Base-by-base conservation (phyloP, 2,888 invertebrate species). In the Drosophila paramelanica region DNA sequence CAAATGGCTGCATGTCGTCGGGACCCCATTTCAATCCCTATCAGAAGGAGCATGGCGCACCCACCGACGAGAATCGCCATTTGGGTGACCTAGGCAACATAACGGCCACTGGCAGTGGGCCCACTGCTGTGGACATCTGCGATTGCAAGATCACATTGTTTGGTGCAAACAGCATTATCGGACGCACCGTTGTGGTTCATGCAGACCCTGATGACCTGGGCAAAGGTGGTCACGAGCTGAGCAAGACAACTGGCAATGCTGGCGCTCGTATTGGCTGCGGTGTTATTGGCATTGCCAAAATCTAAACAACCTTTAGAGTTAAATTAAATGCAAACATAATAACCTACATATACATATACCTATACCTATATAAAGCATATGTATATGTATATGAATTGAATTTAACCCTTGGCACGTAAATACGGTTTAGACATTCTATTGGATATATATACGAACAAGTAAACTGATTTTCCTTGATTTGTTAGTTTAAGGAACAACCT, bases 1-100 rank as follows among this genome's bases (percentile, higher is more conserved):
- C 98, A 31, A 98, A 98, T 91, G 97, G 97, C 1, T 99, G 99
- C 93, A 97, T 96, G n/a, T 98, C 97, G 41, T 98, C 98, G 38
- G 99, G 98, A 0, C 93, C 97, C 0, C 99, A 99, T 93, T 99
- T 97, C 93, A 99, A 99, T 93, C 98, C 98, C 0, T 79, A 92
- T 50, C 94, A 94, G 79, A 94, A 94, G 84, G 96, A 96, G 0
- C 99, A 99, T 90, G 99, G 97, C 13, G 96, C 94, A 0, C 98
- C 98, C 0, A 93, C 92, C 25, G 95, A 96, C 67, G 88, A 89
- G 0, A 93, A 94, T 5, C 95, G 98, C 69, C 98, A 99, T 92
- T 95, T 96, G 47, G 98, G 98, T 1, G 98, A 99, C 92, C 94
- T 99, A 71, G 98, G 98, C 62, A 97, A 98, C 90, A 94, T 98